phyloP scores from a whole-genome alignment of 2,888 invertebrate species.

The Athetis lepigone region DNA sequence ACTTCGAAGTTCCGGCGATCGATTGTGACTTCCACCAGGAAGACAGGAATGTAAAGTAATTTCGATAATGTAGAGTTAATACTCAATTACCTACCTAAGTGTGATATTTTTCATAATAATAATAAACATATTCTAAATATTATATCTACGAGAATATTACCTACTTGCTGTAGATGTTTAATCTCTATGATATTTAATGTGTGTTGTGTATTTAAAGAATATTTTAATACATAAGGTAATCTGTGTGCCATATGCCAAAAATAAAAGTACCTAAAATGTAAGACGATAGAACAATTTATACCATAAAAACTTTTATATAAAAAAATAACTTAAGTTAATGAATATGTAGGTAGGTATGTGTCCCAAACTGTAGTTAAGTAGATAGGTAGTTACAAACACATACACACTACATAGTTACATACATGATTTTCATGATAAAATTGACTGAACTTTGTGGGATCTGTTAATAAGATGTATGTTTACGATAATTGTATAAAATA shows the following conservation, averaged over 20 bases:
- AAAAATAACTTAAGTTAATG: constrained; percentile 22
- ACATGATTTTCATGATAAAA: constrained; percentile 28
- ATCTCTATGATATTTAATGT: constrained; percentile 58
- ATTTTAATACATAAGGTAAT: constrained; percentile 51
- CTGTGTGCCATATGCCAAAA: constrained; percentile 76
- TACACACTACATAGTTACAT: constrained; percentile 2
- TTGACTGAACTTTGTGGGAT: constrained; percentile 63
- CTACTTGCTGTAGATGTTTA: constrained; percentile 54
- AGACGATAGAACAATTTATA: constrained; percentile 54
- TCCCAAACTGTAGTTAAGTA: constrained; percentile 26
- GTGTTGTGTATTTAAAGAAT: constrained; percentile 62
- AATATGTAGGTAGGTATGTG: constrained; percentile 16
- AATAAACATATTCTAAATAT: constrained; percentile 37
- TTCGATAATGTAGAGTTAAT: constrained; percentile 61
- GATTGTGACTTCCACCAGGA: constrained; percentile 32
- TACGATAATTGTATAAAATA: constrained; percentile 45
- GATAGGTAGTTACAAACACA: constrained; percentile 15
- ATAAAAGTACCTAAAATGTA: constrained; percentile 65
- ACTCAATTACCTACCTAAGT: constrained; percentile 72
- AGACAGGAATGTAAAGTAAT: constrained; percentile 46
- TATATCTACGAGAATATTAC: constrained; percentile 32
- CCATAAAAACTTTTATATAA: constrained; percentile 24
- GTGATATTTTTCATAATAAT: constrained; percentile 74
- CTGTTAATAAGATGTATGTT: constrained; percentile 50
- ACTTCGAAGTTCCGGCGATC: constrained; percentile 40